These are phyloP conservation scores for Eulemur albifrons DNA, from an alignment of 2,797 vertebrate species.

Conservation along the genomic window DNA sequence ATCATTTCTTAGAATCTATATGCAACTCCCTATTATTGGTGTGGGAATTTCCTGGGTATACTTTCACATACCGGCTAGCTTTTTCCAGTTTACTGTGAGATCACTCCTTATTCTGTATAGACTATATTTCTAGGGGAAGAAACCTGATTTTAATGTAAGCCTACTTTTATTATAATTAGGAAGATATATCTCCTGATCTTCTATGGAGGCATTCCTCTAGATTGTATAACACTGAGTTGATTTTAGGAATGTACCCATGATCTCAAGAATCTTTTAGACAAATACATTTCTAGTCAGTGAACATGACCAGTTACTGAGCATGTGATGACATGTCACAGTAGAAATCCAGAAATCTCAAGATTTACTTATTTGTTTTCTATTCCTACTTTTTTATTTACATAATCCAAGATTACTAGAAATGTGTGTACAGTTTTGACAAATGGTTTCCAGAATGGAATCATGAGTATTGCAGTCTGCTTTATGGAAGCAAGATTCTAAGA, in stretches of 20 bases:
- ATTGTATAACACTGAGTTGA: background rate
- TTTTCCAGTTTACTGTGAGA: background rate
- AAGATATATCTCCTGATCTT: background rate
- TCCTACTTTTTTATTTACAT: background rate
- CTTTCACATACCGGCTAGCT: background rate
- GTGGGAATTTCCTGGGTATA: background rate
- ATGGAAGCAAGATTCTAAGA: background rate
- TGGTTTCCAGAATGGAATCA: background rate
- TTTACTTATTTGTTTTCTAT: background rate
- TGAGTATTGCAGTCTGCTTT: background rate
- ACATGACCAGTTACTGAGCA: background rate
- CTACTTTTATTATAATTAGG: background rate
- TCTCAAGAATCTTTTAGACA: background rate
- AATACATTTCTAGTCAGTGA: background rate
- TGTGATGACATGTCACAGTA: background rate
- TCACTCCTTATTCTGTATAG: background rate
- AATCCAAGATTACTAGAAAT: background rate
- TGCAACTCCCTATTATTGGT: background rate
- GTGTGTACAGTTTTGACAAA: background rate
- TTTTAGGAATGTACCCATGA: background rate
- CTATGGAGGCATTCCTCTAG: background rate
- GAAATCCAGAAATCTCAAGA: slow-evolving; percentile 14
- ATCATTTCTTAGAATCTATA: background rate
- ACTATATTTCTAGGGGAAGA: background rate
- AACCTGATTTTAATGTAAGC: slow-evolving; percentile 13